phyloP scores from a whole-genome alignment of 2,113 vertebrate genomes.

The Forbesichthys agassizii region DNA sequence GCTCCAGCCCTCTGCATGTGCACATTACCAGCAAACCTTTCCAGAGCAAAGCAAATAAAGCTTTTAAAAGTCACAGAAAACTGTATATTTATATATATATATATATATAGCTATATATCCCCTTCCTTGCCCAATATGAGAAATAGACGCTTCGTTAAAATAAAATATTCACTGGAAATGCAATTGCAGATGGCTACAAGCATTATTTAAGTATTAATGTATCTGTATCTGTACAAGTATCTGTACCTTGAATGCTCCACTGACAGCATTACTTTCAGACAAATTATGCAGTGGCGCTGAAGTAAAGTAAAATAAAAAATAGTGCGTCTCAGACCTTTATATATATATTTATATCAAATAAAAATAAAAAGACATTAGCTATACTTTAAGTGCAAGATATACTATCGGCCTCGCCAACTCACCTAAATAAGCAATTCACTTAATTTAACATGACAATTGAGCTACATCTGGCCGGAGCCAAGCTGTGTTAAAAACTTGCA shows the following conservation, averaged over 20 bases:
- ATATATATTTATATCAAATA: conserved; percentile 40
- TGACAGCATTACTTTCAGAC: conserved; percentile 63
- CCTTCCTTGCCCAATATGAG: conserved; percentile 11
- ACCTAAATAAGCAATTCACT: conserved; percentile 53
- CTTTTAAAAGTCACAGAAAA: conserved; percentile 48
- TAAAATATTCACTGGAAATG: conserved; percentile 49
- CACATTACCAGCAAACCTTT: conserved; percentile 52
- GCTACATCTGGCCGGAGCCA: conserved; percentile 48
- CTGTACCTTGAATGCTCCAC: conserved; percentile 67
- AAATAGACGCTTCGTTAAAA: conserved; percentile 49
- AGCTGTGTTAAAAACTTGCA: conserved; percentile 32
- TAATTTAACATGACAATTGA: conserved; percentile 45
- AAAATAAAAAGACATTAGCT: conserved; percentile 21
- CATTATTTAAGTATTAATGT: conserved; percentile 8
- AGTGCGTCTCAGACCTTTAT: conserved; percentile 34
- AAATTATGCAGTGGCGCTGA: conserved; percentile 69
- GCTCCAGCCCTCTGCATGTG: conserved; percentile 63
- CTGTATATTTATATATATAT: conserved; percentile 16
- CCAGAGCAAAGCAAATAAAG: conserved; percentile 62
- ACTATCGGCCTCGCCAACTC: conserved; percentile 54
- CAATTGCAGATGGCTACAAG: conserved; percentile 67
- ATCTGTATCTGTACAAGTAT: conserved; percentile 36
- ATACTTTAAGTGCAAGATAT: conserved; percentile 65
- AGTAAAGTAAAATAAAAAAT: conserved; percentile 20
- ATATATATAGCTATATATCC: background rate